Base-by-base conservation (phyloP, 92 coral and sea anemone species). In the Palythoa grandiflora region DNA sequence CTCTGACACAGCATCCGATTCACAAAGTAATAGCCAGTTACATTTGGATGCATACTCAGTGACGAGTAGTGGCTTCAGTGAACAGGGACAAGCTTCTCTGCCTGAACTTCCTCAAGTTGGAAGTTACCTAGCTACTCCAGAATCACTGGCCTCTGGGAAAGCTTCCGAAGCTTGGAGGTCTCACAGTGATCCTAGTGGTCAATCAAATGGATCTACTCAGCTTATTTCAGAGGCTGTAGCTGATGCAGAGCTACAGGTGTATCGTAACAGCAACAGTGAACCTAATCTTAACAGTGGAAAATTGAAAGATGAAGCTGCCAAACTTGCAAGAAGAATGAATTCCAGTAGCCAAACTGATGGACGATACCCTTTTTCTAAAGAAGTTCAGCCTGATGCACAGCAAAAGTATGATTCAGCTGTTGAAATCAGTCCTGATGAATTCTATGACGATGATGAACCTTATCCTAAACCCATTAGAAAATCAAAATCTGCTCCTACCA, bases 101-200 rank as follows among this genome's bases (percentile, higher is more conserved):
- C 91, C 98, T 37, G 97, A 94, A 73, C 96, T 93, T 70, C 93
- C 89, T 47, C 89, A 88, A 78, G 89, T 88, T 71, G 96, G 89
- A 36, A 85, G 88, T 16, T 90, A 91, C 57, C 88, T 92, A 63
- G 78, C 83, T 37, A 53, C 79, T 20, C 88, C 84, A 85, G 88
- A 89, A 78, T 75, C 88, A 35, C 35, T 87, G 9, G 89, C 83
- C 57, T 84, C 78, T 54, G 85, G 85, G 7, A 94, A 93, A 70
- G 77, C 88, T 48, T 76, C 86, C 61, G 90, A 92, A 79, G 94
- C 89, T 0, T 93, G 98, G 96, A 86, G 99, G 60, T 97, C 96
- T 28, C 99, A 94, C 66, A 97, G 99, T 78, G 99, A 97, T 78
- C 99, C 98, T 16, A 95, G 93, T 39, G 97, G 98, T 47, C 91